These are phyloP conservation scores for Speoplatyrhinus poulsoni DNA, from an alignment of 2,113 vertebrate genomes.

Conservation along the genomic window DNA sequence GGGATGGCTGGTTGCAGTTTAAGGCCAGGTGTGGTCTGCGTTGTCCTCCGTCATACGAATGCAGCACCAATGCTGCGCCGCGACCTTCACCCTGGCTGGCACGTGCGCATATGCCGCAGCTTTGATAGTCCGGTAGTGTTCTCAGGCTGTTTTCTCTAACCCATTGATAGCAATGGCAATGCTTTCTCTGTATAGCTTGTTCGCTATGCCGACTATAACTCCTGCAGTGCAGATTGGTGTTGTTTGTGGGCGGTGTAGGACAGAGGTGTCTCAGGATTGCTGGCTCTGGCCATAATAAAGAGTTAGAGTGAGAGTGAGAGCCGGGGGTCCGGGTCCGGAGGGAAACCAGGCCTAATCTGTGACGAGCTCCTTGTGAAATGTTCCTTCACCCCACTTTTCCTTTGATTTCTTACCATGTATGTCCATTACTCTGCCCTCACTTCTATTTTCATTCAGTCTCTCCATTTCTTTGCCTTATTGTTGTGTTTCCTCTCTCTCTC, in stretches of 20 bases:
- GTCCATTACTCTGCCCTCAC: not conserved
- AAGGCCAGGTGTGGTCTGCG: conserved; percentile 13
- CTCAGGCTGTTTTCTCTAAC: not conserved
- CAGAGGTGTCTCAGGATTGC: conserved; percentile 27
- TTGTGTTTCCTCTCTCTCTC: conserved; percentile 1
- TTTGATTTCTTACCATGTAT: conserved; percentile 19
- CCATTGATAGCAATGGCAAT: too few relatives aligned
- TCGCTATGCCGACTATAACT: too few relatives aligned
- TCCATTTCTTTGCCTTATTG: conserved; percentile 17
- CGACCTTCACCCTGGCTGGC: conserved; percentile 22
- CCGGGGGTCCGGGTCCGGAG: conserved; percentile 17
- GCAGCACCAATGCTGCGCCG: not conserved
- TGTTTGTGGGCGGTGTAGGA: conserved; percentile 21
- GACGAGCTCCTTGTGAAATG: conserved; percentile 36
- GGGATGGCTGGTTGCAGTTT: conserved; percentile 17
- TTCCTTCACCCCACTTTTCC: conserved; percentile 21
- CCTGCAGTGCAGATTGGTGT: conserved; percentile 12
- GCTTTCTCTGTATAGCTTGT: too few relatives aligned
- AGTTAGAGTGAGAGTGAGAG: conserved; percentile 23
- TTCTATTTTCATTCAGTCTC: conserved; percentile 5
- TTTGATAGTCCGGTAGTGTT: not conserved
- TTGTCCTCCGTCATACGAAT: conserved; percentile 11
- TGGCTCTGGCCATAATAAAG: conserved; percentile 38
- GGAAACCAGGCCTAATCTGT: conserved; percentile 44
- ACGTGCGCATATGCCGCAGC: not conserved